phyloP scores from a whole-genome alignment of 2,797 vertebrate genomes.

The Echeneis naucrates region DNA sequence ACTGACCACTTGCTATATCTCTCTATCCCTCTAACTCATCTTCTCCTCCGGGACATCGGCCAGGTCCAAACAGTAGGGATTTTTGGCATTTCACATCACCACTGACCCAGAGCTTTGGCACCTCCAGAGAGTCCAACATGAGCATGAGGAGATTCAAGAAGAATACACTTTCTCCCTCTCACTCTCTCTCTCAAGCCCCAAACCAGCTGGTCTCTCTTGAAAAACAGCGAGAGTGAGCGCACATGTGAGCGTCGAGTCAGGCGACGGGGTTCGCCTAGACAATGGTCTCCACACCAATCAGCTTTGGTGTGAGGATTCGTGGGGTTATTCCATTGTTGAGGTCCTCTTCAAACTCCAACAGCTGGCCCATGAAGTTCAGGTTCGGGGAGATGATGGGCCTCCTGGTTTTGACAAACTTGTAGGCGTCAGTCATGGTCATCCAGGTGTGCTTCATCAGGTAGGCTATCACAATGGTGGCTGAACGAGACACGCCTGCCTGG shows the following conservation, averaged over 20 bases:
- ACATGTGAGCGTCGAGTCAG: slow-evolving; percentile 28
- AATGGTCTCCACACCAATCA: slow-evolving; percentile 93
- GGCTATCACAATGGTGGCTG: slow-evolving; percentile 98
- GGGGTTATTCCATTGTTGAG: slow-evolving; percentile 97
- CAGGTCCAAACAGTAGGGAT: slow-evolving; percentile 73
- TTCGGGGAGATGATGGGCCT: slow-evolving; percentile 99
- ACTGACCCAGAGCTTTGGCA: slow-evolving; percentile 68
- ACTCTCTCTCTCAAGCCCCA: slow-evolving; percentile 24
- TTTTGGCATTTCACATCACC: slow-evolving; percentile 77
- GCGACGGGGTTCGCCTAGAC: slow-evolving; percentile 80
- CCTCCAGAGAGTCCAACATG: slow-evolving; percentile 66
- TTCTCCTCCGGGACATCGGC: slow-evolving; percentile 64
- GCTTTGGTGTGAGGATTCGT: slow-evolving; percentile 95
- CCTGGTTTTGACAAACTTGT: slow-evolving; percentile 98
- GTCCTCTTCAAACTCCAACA: slow-evolving; percentile 98
- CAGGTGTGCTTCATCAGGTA: slow-evolving; percentile 99
- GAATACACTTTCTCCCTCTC: slow-evolving; percentile 26
- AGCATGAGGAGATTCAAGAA: slow-evolving; percentile 63
- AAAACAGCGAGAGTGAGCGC: slow-evolving; percentile 43
- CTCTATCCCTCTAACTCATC: slow-evolving; percentile 40
- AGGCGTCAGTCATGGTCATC: slow-evolving; percentile 99
- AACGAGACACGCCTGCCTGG: slow-evolving; percentile 97
- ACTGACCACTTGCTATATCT: slow-evolving; percentile 44
- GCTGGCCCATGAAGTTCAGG: slow-evolving; percentile 99
- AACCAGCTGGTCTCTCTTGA: slow-evolving; percentile 39